A percentile compares a stretch with the other conserved stretches of the same genome.
Evolutionary conservation across 2,888 invertebrate genomes (phyloP).

Genomic region (Drosophila parthenogenetica): DNA sequence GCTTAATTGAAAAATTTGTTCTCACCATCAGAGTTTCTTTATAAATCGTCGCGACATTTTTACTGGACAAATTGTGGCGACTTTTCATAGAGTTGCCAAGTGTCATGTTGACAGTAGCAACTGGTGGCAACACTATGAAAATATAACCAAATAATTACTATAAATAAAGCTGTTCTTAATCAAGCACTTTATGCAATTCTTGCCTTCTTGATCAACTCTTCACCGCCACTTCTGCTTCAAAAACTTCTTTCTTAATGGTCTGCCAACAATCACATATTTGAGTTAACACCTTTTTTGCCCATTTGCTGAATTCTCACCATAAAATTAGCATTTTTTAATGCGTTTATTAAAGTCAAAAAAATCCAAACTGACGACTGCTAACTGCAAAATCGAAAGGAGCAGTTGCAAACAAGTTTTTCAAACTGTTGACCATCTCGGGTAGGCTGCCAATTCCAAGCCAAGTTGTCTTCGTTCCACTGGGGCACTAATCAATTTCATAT

Average conservation of each 20-base stretch:
- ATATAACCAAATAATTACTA: no score
- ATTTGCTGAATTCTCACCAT: constrained; percentile 20
- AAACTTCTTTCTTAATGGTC: not conserved
- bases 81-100: constrained; percentile 40
- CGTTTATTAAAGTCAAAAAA: constrained; percentile 42
- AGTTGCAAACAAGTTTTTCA: constrained; percentile 45
- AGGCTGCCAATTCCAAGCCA: constrained; percentile 14
- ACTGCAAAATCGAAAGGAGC: constrained; percentile 15
- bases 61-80: constrained; percentile 65
- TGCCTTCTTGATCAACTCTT: no score
- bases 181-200: no score
- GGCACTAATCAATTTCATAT: constrained; percentile 85
- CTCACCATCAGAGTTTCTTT: constrained; percentile 76
- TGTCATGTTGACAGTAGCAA: not conserved
- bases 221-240: not conserved
- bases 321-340: constrained; percentile 53
- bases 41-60: constrained; percentile 30
- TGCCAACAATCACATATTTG: constrained; percentile 10
- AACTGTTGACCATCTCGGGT: constrained; percentile 30
- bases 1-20: constrained; percentile 85
- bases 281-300: constrained; percentile 35
- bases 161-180: no score
- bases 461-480: constrained; percentile 44
- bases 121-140: constrained; percentile 9
- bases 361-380: constrained; percentile 12